Evolutionary conservation across 2,888 invertebrate species (phyloP).

Genomic region (Criorhina ranunculi): DNA sequence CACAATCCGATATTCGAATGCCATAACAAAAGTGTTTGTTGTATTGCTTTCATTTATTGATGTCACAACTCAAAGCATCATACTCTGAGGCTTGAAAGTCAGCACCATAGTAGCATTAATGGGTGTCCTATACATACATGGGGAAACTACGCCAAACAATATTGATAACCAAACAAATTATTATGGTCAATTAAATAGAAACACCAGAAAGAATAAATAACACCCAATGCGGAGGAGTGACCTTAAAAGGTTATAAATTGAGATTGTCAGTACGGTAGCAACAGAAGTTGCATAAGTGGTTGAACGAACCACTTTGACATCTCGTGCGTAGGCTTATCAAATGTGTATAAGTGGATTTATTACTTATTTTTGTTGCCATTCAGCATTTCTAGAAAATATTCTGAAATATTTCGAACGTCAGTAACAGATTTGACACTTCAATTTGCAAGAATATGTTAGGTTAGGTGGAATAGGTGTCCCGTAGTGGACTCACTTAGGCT

Average conservation of each 20-base stretch:
- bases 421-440: too few relatives aligned
- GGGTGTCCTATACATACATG: not conserved
- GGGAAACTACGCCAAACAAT: constrained; percentile 19
- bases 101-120: constrained; percentile 3
- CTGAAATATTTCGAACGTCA: not conserved
- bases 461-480: too few relatives aligned
- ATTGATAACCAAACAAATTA: constrained; percentile 30
- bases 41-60: constrained; percentile 2
- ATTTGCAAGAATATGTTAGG: too few relatives aligned
- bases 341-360: not conserved
- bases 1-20: constrained; percentile 1
- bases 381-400: not conserved
- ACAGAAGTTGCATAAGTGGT: constrained; percentile 23
- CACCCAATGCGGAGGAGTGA: constrained; percentile 28
- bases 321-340: constrained; percentile 8
- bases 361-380: not conserved
- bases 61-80: constrained; percentile 15
- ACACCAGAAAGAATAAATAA: not conserved
- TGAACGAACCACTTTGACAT: not conserved
- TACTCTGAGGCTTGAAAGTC: not conserved
- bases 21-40: constrained; percentile 23
- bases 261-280: constrained; percentile 17
- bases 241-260: constrained; percentile 40
- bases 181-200: constrained; percentile 14
- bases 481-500: too few relatives aligned